Conservation (phyloP, 2,113 vertebrate genomes). For the Solea senegalensis region DNA sequence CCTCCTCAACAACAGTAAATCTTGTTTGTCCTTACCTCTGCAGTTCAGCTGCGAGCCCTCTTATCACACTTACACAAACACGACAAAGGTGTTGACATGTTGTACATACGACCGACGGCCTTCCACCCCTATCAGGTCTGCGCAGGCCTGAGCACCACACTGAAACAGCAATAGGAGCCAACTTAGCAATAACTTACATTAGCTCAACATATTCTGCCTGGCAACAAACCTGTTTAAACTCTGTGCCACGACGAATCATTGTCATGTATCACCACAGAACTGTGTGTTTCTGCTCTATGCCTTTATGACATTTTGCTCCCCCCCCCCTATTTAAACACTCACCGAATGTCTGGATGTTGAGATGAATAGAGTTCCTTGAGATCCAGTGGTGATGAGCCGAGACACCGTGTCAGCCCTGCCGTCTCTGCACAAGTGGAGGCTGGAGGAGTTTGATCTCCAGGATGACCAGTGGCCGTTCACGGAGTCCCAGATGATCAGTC, state of each 20-base stretch:
- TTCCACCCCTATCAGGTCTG: constrained; percentile 44
- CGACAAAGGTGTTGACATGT: constrained; percentile 52
- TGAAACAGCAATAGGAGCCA: constrained; percentile 6
- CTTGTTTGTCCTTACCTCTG: constrained; percentile 18
- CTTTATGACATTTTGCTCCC: too few species aligned
- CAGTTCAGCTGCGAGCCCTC: constrained; percentile 23
- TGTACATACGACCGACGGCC: constrained; percentile 32
- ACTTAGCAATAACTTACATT: constrained; percentile 24
- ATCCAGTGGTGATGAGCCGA: not conserved
- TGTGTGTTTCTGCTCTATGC: not conserved
- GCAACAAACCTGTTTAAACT: constrained; percentile 23
- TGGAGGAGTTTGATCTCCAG: too few species aligned
- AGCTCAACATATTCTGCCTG: constrained; percentile 37
- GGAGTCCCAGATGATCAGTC: too few species aligned
- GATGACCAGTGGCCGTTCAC: too few species aligned
- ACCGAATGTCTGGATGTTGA: too few species aligned
- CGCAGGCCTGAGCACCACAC: not conserved
- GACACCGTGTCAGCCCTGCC: too few species aligned
- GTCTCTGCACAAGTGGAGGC: too few species aligned
- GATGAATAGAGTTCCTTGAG: too few species aligned
- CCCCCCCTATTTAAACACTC: too few species aligned
- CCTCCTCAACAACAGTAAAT: not conserved
- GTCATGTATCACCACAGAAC: constrained; percentile 9
- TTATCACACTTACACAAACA: constrained; percentile 46
- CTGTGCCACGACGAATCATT: constrained; percentile 28